Evolutionary conservation across 2,113 vertebrate genomes (phyloP), one percentile per base, ranked within the genome.

Genomic region (Tetraodon nigroviridis): DNA sequence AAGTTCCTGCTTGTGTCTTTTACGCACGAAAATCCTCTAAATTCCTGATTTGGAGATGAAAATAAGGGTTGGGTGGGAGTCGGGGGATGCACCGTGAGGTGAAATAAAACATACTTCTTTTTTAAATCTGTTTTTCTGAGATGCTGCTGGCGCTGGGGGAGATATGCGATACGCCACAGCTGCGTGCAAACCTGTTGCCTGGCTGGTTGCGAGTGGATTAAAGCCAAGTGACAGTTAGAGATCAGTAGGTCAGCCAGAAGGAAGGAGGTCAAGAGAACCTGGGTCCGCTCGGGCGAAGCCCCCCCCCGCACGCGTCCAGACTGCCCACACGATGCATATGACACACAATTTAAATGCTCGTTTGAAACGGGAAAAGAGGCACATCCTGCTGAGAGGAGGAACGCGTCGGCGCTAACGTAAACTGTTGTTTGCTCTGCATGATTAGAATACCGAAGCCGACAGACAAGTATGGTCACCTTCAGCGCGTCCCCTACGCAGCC

Each of bases 401-500:
- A 17, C 18, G 51, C 48, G 55, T 61, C 32, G 13, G 2, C 44
- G 19, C 3, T 15, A 7, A 44, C 22, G 42, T 19, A 44, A 49
- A 48, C 41, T 37, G 27, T 7, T 62, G 32, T 82, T 82, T 82
- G 63, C 32, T 27, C 48, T 49, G 45, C 32, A 1, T 13, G 40
- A 52, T 78, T 76, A 55, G 49, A 73, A 64, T 56, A 60, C 61
- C 11, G 56, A 65, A 66, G 77, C 70, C 54, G 75, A 75, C 64
- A 64, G 73, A 69, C 44, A 1, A 51, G 52, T 42, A 24, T 21
- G 0, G 51, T 61, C 42, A 6, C 32, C 55, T 56, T 13, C 21
- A 68, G 66, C 64, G 18, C 3, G 29, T 49, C 64, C 60, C 41
- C 60, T 46, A 56, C 37, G 18, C 21, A 42, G 75, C 72, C 66